Conservation (phyloP, 2,888 invertebrate species). For the Drosophila siamana region DNA sequence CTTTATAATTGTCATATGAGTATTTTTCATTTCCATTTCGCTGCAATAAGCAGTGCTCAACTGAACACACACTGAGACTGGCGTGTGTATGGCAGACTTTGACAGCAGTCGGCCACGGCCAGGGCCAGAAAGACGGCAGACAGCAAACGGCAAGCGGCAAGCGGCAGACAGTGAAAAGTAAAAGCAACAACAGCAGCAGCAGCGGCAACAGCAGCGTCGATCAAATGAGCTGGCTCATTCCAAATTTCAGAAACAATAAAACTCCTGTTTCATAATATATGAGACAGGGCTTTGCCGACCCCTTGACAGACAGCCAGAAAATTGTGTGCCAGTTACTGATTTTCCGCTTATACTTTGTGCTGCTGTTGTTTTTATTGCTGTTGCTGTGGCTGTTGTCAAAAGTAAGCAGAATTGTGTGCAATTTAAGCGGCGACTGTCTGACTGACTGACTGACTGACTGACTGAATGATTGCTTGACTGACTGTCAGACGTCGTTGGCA, state of each 20-base stretch:
- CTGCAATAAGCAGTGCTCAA: constrained; percentile 22
- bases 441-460: neutral
- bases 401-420: constrained; percentile 42
- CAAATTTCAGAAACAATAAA: constrained; percentile 74
- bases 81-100: constrained; percentile 36
- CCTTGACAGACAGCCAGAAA: constrained; percentile 51
- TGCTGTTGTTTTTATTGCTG: neutral
- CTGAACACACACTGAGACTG: constrained; percentile 19
- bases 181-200: neutral
- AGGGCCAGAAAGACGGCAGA: constrained; percentile 7
- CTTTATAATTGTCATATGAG: constrained; percentile 49
- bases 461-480: neutral
- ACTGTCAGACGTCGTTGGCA: constrained; percentile 8
- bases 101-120: constrained; percentile 50
- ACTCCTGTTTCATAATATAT: constrained; percentile 67
- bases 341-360: constrained; percentile 10
- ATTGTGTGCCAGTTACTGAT: constrained; percentile 41
- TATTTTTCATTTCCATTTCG: constrained; percentile 41
- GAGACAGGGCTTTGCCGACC: constrained; percentile 41
- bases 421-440: constrained; percentile 39
- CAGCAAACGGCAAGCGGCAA: neutral
- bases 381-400: constrained; percentile 26
- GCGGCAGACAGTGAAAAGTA: constrained; percentile 3
- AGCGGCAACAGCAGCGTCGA: constrained; percentile 20
- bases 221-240: constrained; percentile 49